A percentile compares a stretch with the other conserved stretches of the same genome.
Conservation (phyloP, 2,797 vertebrate species). For the Molossus molossus region DNA sequence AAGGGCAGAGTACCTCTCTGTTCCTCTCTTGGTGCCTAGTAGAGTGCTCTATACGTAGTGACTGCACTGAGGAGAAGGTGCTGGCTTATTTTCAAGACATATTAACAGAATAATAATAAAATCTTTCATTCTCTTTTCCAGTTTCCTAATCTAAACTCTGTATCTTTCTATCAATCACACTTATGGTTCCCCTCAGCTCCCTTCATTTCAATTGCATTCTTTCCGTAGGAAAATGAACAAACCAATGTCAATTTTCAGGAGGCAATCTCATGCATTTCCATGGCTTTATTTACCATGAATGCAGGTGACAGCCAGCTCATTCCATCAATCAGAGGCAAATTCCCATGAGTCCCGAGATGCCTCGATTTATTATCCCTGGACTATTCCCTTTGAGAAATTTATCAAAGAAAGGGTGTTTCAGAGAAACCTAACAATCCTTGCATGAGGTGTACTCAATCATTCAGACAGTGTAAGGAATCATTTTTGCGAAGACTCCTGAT, state of each 20-base stretch:
- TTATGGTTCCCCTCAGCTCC: slow-evolving; percentile 67
- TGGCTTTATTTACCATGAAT: slow-evolving; percentile 79
- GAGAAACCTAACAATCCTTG: slow-evolving; percentile 79
- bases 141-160: slow-evolving; percentile 78
- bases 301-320: slow-evolving; percentile 72
- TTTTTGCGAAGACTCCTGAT: slow-evolving; percentile 74
- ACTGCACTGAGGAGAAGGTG: slow-evolving; percentile 11
- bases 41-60: neutral
- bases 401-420: slow-evolving; percentile 81
- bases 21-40: neutral
- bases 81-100: slow-evolving; percentile 58
- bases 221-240: slow-evolving; percentile 79
- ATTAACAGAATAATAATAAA: slow-evolving; percentile 78
- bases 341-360: slow-evolving; percentile 73
- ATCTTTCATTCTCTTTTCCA: slow-evolving; percentile 73
- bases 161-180: slow-evolving; percentile 82
- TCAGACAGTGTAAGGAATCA: slow-evolving; percentile 77
- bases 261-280: slow-evolving; percentile 75
- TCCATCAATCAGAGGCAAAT: slow-evolving; percentile 82
- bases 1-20: neutral
- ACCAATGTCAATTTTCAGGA: slow-evolving; percentile 81
- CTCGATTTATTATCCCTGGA: slow-evolving; percentile 77
- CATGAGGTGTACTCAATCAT: slow-evolving; percentile 79
- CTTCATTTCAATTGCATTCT: slow-evolving; percentile 78
- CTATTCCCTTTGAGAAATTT: slow-evolving; percentile 83